Conservation (phyloP, 2,888 invertebrate species). For the Cosmia pyralina region DNA sequence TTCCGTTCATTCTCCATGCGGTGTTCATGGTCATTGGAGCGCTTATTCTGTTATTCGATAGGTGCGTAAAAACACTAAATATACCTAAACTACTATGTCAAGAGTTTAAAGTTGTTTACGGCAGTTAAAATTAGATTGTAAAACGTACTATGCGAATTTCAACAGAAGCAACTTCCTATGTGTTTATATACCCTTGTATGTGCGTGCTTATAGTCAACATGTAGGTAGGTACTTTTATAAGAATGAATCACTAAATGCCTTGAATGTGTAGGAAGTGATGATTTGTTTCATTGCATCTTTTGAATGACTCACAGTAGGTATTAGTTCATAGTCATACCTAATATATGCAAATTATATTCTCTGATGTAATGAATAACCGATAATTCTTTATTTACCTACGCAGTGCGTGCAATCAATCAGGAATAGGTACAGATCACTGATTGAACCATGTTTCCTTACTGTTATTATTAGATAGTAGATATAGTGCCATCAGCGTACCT, state of each 20-base stretch:
- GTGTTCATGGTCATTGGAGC: constrained; percentile 89
- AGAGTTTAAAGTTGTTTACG: constrained; percentile 27
- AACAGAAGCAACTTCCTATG: constrained; percentile 4
- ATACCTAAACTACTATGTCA: constrained; percentile 10
- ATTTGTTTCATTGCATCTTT: constrained; percentile 46
- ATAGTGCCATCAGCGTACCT: background rate
- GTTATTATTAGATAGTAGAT: too few relatives aligned
- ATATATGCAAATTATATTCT: constrained; percentile 31
- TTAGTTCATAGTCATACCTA: constrained; percentile 9
- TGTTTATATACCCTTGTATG: constrained; percentile 3
- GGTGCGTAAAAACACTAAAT: constrained; percentile 79
- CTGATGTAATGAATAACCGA: background rate
- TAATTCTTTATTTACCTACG: constrained; percentile 5
- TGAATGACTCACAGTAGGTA: constrained; percentile 53
- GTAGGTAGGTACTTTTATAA: constrained; percentile 22
- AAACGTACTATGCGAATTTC: constrained; percentile 16
- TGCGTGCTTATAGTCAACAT: constrained; percentile 10
- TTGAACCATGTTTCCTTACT: background rate
- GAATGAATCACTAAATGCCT: constrained; percentile 56
- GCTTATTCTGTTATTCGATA: constrained; percentile 89
- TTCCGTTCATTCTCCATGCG: constrained; percentile 91
- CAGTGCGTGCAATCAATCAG: background rate
- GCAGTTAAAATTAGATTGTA: constrained; percentile 37
- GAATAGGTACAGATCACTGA: background rate
- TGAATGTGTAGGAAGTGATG: constrained; percentile 41